Base-by-base conservation (phyloP, 2,888 invertebrate species). In the Exephanes ischioxanthus region DNA sequence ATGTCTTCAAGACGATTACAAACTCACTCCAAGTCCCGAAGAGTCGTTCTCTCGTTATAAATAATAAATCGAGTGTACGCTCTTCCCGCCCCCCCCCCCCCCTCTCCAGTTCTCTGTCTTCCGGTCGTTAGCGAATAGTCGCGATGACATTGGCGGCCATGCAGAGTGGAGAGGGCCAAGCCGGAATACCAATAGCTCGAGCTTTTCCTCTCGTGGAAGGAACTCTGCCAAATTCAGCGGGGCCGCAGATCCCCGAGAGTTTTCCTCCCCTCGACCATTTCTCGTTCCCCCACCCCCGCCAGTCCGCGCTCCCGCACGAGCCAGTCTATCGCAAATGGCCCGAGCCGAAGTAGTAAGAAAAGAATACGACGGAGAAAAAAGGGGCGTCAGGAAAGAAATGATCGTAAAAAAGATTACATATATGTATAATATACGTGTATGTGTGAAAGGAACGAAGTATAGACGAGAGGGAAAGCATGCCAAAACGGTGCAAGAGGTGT, bases 211-310 rank as follows among this genome's bases (percentile, higher is more conserved):
- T 66, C 48, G 76, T 33, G n/a, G 19, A 26, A 80, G 88, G 88
- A 87, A 86, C 84, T 81, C 77, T 90, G 89, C 89, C 90, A 90
- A 90, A 88, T 88, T 84, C 78, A 48, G 45, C 77, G 58, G 63
- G 70, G 70, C 71, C 71, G 73, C 61, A 75, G 71, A 72, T 80
- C 70, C 85, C 63, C 73, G 82, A 84, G 76, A 51, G 51, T n/a
- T 63, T 22, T 30, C 26, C 16, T 63, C 30, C 33, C 30, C 61
- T 33, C 22, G 5, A 48, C 6, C 19, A 63, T 66, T 51, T 51
- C 51, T 53, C 22, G 26, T 1, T 63, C 58, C 41, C 58, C 51
- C 33, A 26, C 58, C 22, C 22, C 16, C 48, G 14, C 30, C 30
- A 14, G 7, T 53, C 1, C 53, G 71, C 7, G 5, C 22, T 19